Evolutionary conservation across 2,888 invertebrate species (phyloP), one percentile per base, ranked within the genome.

Genomic region (Apamea sordens): DNA sequence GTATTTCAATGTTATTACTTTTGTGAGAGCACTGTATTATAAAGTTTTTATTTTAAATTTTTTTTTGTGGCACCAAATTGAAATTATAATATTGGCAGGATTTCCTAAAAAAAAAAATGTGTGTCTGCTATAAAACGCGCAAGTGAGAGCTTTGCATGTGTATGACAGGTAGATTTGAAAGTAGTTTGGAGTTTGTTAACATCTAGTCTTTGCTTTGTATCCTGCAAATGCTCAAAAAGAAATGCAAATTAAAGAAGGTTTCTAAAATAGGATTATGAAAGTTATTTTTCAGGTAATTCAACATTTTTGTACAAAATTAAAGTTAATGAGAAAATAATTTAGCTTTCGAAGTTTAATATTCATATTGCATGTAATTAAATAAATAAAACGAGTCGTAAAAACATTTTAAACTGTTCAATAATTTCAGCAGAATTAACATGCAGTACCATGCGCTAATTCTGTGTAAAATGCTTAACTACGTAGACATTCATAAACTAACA

Each of bases 391-490:
- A 76, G n/a, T 73, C 65, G 21, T 59, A 2, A 32, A 68, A 64
- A 68, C 61, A 77, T 73, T 71, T 77, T 69, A n/a, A 47, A 78
- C 28, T 68, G 32, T 85, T 73, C 8, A 73, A 76, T 59, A 76
- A 77, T 74, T 77, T 78, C 80, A 81, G 89, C 91, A 91, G 91
- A 92, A 91, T 93, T 94, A 94, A 95, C 94, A 89, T 85, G 93
- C 95, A 94, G 93, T 92, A 85, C 90, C 94, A 93, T 93, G 94
- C 94, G 95, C 95, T 96, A 96, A 96, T 95, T 94, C 89, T 93
- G 92, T 95, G 95, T 96, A 91, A 80, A 82, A 92, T 90, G 94
- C 94, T 93, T 94, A 81, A 87, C 86, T 90, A 86, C 83, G 85
- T 88, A 90, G 90, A 88, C 81, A 76, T 88, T 90, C 91, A 91